Conservation (phyloP, 2,113 vertebrate genomes). For the Xenopus tropicalis region DNA sequence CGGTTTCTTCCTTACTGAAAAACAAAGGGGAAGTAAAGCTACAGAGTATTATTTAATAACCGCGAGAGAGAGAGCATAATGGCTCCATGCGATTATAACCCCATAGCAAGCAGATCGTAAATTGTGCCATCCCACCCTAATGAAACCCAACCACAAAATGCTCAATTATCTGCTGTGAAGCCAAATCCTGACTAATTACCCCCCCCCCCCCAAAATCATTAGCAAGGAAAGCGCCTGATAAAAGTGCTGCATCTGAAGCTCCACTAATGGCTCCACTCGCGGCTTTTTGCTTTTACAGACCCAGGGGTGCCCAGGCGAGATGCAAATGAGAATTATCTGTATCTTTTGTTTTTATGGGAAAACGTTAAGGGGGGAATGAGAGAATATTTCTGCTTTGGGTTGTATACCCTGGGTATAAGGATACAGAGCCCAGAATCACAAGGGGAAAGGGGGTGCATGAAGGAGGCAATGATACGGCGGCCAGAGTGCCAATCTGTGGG, state of each 20-base stretch:
- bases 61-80: too few species aligned
- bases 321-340: not conserved
- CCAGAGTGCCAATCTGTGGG: too few species aligned
- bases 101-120: not conserved
- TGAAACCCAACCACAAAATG: constrained; percentile 10
- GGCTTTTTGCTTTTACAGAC: constrained; percentile 27
- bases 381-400: too few species aligned
- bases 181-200: constrained; percentile 17
- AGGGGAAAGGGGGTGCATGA: too few species aligned
- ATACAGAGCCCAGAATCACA: too few species aligned
- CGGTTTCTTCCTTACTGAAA: too few species aligned
- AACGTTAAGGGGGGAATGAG: too few species aligned
- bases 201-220: constrained; percentile 18
- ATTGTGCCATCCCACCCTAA: not conserved
- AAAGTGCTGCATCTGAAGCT: constrained; percentile 15
- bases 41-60: too few species aligned
- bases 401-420: too few species aligned
- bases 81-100: not conserved
- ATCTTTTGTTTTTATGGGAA: not conserved
- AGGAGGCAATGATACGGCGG: too few species aligned
- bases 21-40: too few species aligned
- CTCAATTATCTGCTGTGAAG: constrained; percentile 19
- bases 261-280: constrained; percentile 14
- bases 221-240: not conserved
- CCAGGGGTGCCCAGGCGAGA: constrained; percentile 3